Percentiles rank a stretch among this genome's conserved stretches.
phyloP scores from a whole-genome alignment of 2,888 invertebrate species.

The Pammene fasciana region DNA sequence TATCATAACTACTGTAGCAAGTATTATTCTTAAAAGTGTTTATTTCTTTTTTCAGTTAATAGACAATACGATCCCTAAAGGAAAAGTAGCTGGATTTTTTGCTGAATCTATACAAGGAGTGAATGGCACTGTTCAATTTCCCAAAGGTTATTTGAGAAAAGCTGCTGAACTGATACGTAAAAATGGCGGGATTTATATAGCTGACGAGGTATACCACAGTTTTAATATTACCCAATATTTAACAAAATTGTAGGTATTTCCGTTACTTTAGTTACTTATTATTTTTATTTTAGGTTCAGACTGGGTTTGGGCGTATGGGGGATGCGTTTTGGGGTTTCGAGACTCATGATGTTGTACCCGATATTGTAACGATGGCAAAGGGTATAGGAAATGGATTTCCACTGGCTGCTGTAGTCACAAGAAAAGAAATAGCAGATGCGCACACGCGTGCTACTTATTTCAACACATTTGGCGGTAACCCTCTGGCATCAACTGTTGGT shows the following conservation, averaged over 20 bases:
- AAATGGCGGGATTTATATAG: slow-evolving; percentile 93
- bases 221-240: neutral
- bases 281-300: slow-evolving; percentile 88
- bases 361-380: slow-evolving; percentile 98
- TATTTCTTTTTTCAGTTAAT: slow-evolving; percentile 81
- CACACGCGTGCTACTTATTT: slow-evolving; percentile 92
- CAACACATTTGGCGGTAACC: slow-evolving; percentile 98
- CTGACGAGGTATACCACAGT: slow-evolving; percentile 89
- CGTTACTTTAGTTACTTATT: neutral
- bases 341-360: slow-evolving; percentile 92
- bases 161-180: slow-evolving; percentile 90
- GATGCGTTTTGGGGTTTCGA: slow-evolving; percentile 99
- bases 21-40: neutral
- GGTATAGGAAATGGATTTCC: slow-evolving; percentile 98
- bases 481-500: slow-evolving; percentile 94
- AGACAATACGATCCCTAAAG: slow-evolving; percentile 89
- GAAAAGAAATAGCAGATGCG: slow-evolving; percentile 91
- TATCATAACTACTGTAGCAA: neutral
- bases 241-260: neutral
- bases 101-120: slow-evolving; percentile 98
- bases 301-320: slow-evolving; percentile 97
- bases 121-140: slow-evolving; percentile 96
- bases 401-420: slow-evolving; percentile 97
- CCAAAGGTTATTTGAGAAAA: slow-evolving; percentile 92
- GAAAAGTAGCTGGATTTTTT: slow-evolving; percentile 93